Evolutionary conservation across 2,888 invertebrate species (phyloP).

Genomic region (Hemaris fuciformis): DNA sequence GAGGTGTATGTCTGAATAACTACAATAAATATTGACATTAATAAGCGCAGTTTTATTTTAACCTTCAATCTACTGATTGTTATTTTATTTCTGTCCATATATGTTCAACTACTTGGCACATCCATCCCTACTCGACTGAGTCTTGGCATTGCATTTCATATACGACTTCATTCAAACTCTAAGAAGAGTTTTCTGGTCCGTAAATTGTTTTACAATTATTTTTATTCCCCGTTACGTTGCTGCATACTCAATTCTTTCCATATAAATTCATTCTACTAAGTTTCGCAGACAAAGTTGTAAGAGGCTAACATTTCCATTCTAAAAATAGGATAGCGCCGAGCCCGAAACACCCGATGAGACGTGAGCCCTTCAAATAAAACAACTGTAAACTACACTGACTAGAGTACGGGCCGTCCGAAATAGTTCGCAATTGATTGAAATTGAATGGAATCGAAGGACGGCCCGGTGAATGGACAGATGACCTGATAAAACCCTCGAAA

Average conservation of each 20-base stretch:
- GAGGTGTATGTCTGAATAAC: background rate
- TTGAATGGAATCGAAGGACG: background rate
- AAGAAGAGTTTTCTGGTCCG: too few relatives aligned
- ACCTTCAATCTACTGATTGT: background rate
- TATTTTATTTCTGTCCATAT: too few relatives aligned
- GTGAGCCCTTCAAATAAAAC: background rate
- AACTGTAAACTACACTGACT: background rate
- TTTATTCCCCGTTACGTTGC: too few relatives aligned
- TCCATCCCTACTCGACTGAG: too few relatives aligned
- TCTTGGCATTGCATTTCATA: too few relatives aligned
- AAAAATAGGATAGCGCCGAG: background rate
- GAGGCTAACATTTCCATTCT: background rate
- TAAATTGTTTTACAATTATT: too few relatives aligned
- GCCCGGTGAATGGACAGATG: background rate
- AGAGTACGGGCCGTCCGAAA: background rate
- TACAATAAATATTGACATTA: constrained; percentile 10
- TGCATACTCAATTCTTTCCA: too few relatives aligned
- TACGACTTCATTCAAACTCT: too few relatives aligned
- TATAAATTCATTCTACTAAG: too few relatives aligned
- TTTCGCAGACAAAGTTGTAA: background rate
- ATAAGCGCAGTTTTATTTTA: background rate
- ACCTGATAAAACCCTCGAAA: background rate
- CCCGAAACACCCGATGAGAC: background rate
- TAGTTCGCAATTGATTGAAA: constrained; percentile 7
- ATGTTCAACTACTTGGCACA: too few relatives aligned